Conservation (phyloP, 2,113 vertebrate genomes). For the Albula glossodonta region DNA sequence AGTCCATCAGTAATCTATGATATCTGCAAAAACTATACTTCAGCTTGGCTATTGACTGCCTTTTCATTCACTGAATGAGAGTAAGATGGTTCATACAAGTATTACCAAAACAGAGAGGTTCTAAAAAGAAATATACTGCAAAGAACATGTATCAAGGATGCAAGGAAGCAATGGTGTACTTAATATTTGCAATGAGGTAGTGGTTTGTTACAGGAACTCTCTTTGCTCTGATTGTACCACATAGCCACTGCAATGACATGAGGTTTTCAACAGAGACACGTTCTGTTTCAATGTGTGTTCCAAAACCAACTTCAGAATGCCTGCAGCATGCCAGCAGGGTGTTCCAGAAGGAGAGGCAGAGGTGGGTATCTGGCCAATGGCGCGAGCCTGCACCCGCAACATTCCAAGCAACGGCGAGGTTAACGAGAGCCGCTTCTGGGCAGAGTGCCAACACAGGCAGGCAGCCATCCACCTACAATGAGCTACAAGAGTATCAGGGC, state of each 20-base stretch:
- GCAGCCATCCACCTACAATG: conserved; percentile 33
- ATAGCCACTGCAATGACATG: neutral
- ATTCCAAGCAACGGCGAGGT: conserved; percentile 23
- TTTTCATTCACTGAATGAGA: neutral
- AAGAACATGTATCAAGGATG: neutral
- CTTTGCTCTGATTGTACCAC: neutral
- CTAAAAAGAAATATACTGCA: neutral
- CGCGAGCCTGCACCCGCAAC: conserved; percentile 1
- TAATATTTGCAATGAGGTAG: neutral
- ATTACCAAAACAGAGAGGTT: neutral
- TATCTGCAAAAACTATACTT: neutral
- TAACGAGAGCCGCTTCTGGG: conserved; percentile 28
- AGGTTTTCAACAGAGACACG: neutral
- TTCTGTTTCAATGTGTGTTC: neutral
- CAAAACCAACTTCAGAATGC: conserved; percentile 5
- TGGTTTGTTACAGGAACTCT: neutral
- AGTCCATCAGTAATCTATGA: neutral
- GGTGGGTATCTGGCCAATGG: conserved; percentile 6
- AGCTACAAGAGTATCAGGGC: conserved; percentile 34
- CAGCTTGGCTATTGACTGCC: neutral
- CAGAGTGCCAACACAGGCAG: conserved; percentile 22
- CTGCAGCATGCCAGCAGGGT: neutral
- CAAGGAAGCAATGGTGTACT: neutral
- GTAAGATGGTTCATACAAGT: neutral
- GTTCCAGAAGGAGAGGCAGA: neutral